A percentile compares a stretch with the other conserved stretches of the same genome.
Evolutionary conservation across 53 echinoderm and acorn worm genomes (phyloP).

Genomic region (Mesocentrotus franciscanus): DNA sequence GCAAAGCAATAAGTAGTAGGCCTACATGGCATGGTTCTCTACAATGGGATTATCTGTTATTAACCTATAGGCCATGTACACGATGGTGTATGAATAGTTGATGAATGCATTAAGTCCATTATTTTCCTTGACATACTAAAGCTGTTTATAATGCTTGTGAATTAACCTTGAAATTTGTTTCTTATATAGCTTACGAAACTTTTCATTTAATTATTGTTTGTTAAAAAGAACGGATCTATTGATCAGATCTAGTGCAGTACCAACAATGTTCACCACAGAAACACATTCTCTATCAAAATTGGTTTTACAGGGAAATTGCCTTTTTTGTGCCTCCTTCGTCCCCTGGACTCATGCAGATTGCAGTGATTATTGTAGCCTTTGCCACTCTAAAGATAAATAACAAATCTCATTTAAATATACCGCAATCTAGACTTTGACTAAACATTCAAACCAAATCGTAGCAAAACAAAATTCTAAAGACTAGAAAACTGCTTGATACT

Average conservation of each 20-base stretch:
- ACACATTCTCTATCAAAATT: too few relatives aligned
- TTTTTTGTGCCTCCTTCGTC: too few relatives aligned
- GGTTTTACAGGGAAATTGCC: background rate
- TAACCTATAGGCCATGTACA: background rate
- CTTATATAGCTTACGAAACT: too few relatives aligned
- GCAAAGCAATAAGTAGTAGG: background rate
- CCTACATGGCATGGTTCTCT: background rate
- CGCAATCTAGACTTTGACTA: background rate
- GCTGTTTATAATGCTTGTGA: too few relatives aligned
- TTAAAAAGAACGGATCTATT: too few relatives aligned
- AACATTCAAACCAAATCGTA: background rate
- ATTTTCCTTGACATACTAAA: too few relatives aligned
- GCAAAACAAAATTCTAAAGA: background rate
- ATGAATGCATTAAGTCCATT: too few relatives aligned
- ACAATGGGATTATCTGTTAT: background rate
- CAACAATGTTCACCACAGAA: too few relatives aligned
- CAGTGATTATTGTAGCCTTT: background rate
- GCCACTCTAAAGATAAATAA: constrained; percentile 8
- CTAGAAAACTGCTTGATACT: background rate
- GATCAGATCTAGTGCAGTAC: too few relatives aligned
- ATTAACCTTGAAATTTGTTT: too few relatives aligned
- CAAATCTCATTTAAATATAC: constrained; percentile 4
- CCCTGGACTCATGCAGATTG: background rate
- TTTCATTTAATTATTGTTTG: too few relatives aligned
- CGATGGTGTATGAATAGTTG: too few relatives aligned